Evolutionary conservation across 2,113 vertebrate species (phyloP), one percentile per base, ranked within the genome.

Genomic region (Pterophyllum scalare): DNA sequence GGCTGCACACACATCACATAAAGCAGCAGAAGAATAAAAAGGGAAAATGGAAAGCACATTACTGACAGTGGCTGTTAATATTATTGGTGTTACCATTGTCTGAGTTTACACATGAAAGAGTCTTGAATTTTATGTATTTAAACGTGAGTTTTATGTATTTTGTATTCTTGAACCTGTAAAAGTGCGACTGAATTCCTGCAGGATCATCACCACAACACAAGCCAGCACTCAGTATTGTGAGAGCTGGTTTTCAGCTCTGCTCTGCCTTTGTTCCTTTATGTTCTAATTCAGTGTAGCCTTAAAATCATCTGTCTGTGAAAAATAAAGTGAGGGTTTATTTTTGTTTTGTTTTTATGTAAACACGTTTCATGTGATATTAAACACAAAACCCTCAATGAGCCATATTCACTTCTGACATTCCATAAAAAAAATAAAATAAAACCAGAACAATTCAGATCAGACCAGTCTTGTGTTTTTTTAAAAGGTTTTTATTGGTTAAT

Each of bases 401-500:
- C 77, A 81, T 24, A 52, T n/a, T 49, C 61, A 80, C 85, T 4
- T 2, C 1, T 52, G 24, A 70, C 3, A 49, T 91, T 85, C 15
- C 26, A 56, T 75, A 80, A 22, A 15, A 20, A 87, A 75, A 88
- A 43, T 28, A 49, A 87, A 77, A 88, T 46, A 49, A 70, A 70
- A 52, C 2, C 7, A 24, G 17, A 70, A 70, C 9, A 28, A 13
- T 70, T 70, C 40, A 49, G 15, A 49, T 0, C 33, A 33, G 10
- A 28, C 26, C 20, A 87, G 77, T 64, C 35, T 59, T 43, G 2
- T 28, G 19, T 72, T 46, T 52, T 70, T 60, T 82, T 86, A 70
- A 31, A 1, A 9, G 83, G 64, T 64, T 49, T 90, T 89, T 83
- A 76, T 89, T 86, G 64, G 79, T 92, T 90, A 28, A 88, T 88